Percentiles rank a stretch among this genome's conserved stretches.
Evolutionary conservation across 1,140 invertebrate species (phyloP).

Genomic region (Globodera rostochiensis): DNA sequence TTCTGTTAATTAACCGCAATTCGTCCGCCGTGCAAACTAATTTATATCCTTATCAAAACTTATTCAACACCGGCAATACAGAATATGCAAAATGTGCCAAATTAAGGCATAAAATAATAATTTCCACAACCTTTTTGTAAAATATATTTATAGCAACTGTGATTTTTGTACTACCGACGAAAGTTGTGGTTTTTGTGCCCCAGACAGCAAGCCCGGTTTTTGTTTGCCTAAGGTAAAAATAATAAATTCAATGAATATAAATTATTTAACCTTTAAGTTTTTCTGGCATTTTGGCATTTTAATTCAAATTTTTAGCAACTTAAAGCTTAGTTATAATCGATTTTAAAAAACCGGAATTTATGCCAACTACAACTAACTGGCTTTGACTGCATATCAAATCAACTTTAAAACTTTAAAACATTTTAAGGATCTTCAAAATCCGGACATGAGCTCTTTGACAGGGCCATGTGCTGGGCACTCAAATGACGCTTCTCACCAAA

Average conservation of each 20-base stretch:
- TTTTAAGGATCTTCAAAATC: slow-evolving; percentile 18
- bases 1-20: slow-evolving; percentile 25
- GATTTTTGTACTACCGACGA: slow-evolving; percentile 52
- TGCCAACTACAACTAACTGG: too few relatives aligned
- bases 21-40: background rate
- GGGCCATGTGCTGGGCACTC: slow-evolving; percentile 28
- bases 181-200: slow-evolving; percentile 42
- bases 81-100: background rate
- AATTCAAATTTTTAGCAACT: too few relatives aligned
- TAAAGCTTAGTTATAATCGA: too few relatives aligned
- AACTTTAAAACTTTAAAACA: background rate
- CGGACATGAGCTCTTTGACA: slow-evolving; percentile 35
- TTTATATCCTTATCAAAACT: background rate
- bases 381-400: too few relatives aligned
- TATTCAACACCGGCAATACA: background rate
- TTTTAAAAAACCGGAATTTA: too few relatives aligned
- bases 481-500: slow-evolving; percentile 27
- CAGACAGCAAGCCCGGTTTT: slow-evolving; percentile 15
- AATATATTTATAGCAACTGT: slow-evolving; percentile 46
- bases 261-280: slow-evolving; percentile 1
- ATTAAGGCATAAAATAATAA: slow-evolving; percentile 15
- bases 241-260: background rate
- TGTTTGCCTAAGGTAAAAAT: slow-evolving; percentile 35
- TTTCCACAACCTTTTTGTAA: background rate
- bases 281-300: too few relatives aligned